Conservation (phyloP, 2,888 invertebrate species). For the Coremacera marginata region DNA sequence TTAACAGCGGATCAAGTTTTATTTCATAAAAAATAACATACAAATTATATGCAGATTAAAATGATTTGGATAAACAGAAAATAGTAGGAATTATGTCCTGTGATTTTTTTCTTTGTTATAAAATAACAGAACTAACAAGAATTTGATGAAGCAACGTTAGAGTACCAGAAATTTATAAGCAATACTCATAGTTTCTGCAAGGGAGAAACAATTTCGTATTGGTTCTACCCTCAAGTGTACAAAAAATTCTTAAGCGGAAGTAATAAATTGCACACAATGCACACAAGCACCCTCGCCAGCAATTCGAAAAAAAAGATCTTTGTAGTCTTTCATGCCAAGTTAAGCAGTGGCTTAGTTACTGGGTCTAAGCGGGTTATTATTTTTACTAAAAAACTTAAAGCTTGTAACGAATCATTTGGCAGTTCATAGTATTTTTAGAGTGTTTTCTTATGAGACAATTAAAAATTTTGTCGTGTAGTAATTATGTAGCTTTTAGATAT, state of each 20-base stretch:
- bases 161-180: not conserved
- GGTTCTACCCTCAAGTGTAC: not conserved
- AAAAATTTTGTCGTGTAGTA: too few species aligned
- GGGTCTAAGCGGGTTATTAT: too few species aligned
- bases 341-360: too few species aligned
- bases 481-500: too few species aligned
- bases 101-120: too few species aligned
- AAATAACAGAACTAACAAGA: not conserved
- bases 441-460: too few species aligned
- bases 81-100: too few species aligned
- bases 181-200: not conserved
- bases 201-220: not conserved
- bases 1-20: not conserved
- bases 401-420: too few species aligned
- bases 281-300: not conserved
- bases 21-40: not conserved
- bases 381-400: not conserved
- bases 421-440: too few species aligned
- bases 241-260: not conserved
- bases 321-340: too few species aligned
- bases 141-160: not conserved
- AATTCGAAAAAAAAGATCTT: too few species aligned
- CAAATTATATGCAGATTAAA: not conserved
- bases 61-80: not conserved
- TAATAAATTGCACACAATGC: not conserved